Conservation (phyloP, 1,140 invertebrate species). For the Armadillidium nasatum region DNA sequence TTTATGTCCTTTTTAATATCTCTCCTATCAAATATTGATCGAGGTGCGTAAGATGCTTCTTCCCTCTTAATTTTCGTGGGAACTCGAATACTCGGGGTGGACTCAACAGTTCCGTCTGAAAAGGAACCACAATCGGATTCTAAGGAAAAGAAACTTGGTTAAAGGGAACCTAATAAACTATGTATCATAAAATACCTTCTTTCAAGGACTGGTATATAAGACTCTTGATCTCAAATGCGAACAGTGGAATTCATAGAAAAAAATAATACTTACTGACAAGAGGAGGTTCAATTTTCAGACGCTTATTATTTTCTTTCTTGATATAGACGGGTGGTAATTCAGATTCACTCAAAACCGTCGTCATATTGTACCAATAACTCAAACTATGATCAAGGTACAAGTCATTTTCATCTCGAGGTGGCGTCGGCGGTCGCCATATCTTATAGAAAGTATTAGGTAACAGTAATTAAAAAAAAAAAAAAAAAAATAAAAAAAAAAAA, state of each 20-base stretch:
- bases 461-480: conserved; percentile 30
- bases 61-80: conserved; percentile 32
- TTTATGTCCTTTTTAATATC: conserved; percentile 70
- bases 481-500: neutral
- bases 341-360: conserved; percentile 68
- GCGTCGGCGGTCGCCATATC: conserved; percentile 94
- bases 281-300: conserved; percentile 60
- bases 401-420: conserved; percentile 83
- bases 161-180: neutral
- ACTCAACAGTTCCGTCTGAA: neutral
- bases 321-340: conserved; percentile 79
- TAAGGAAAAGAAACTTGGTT: neutral
- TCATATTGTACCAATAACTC: conserved; percentile 76
- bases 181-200: too few species aligned
- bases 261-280: conserved; percentile 49
- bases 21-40: conserved; percentile 25
- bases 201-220: too few species aligned
- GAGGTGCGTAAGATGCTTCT: conserved; percentile 12
- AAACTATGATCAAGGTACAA: conserved; percentile 82
- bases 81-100: neutral
- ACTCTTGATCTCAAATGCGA: too few species aligned
- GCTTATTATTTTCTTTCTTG: conserved; percentile 68
- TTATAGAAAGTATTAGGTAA: conserved; percentile 50
- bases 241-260: too few species aligned
- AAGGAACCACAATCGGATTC: neutral